Percentiles rank a stretch among this genome's conserved stretches.
phyloP scores from a whole-genome alignment of 2,888 invertebrate genomes.

The Platycnemis pennipes region DNA sequence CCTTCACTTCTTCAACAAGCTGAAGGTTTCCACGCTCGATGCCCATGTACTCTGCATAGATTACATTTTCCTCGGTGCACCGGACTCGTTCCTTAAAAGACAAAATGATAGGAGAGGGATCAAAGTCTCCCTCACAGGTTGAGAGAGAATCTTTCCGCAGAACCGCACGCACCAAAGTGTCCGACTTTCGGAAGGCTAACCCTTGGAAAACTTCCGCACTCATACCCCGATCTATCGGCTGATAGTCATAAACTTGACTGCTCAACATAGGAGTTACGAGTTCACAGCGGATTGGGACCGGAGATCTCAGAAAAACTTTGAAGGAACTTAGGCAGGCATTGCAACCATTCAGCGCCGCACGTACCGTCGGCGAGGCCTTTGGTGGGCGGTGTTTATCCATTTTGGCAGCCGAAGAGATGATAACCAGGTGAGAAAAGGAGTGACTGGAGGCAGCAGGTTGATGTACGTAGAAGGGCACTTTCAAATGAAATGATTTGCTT shows the following conservation, averaged over 20 bases:
- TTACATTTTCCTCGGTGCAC: not conserved
- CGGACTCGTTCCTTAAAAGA: not conserved
- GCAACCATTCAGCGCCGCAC: not conserved
- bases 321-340: not conserved
- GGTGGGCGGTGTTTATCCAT: no score
- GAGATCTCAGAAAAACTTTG: not conserved
- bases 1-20: not conserved
- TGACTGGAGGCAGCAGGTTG: no score
- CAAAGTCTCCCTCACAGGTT: not conserved
- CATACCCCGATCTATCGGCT: not conserved
- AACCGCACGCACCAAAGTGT: not conserved
- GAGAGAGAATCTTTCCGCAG: no score
- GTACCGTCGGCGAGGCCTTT: not conserved
- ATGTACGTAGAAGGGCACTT: no score
- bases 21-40: not conserved
- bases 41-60: not conserved
- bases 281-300: not conserved
- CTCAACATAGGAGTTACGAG: not conserved
- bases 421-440: no score
- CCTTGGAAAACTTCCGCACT: not conserved
- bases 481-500: no score
- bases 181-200: not conserved
- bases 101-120: no score
- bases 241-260: not conserved
- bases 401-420: no score